These are phyloP conservation scores for Acropternis orthonyx DNA, from an alignment of 2,797 vertebrate genomes.

Conservation along the genomic window DNA sequence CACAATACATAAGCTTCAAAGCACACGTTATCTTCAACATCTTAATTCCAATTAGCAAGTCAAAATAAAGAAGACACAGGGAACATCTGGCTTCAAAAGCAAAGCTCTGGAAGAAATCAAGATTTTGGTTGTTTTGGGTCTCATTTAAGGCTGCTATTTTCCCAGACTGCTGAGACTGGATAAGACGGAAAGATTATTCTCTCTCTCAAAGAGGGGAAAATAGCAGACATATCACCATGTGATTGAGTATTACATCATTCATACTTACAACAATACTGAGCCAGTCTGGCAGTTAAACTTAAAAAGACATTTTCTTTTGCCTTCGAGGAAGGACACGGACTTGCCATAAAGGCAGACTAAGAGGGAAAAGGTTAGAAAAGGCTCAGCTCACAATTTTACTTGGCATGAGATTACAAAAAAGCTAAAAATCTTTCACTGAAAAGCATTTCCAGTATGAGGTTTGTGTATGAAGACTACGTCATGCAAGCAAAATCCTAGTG, in stretches of 20 bases:
- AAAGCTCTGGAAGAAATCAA: conserved; percentile 43
- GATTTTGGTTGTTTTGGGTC: conserved; percentile 19
- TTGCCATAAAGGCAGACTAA: not conserved
- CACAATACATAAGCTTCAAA: conserved; percentile 48
- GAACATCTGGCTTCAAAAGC: conserved; percentile 48
- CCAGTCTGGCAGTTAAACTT: conserved; percentile 25
- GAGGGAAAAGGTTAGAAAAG: not conserved
- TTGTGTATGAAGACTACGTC: not conserved
- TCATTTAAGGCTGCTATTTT: conserved; percentile 30
- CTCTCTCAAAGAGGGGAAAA: not conserved
- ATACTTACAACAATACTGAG: not conserved
- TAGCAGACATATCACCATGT: conserved; percentile 19
- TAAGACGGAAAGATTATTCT: conserved; percentile 22
- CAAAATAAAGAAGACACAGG: conserved; percentile 35
- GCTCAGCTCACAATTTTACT: not conserved
- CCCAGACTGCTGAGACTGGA: not conserved
- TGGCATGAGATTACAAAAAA: not conserved
- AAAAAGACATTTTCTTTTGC: conserved; percentile 38
- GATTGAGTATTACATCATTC: conserved; percentile 29
- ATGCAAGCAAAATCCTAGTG: not conserved
- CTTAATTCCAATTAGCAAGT: conserved; percentile 62
- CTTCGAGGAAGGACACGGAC: not conserved
- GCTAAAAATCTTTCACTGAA: not conserved
- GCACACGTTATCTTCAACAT: conserved; percentile 37
- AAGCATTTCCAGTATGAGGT: not conserved